Evolutionary conservation across 2,797 vertebrate genomes (phyloP).

Genomic region (Anableps anableps): DNA sequence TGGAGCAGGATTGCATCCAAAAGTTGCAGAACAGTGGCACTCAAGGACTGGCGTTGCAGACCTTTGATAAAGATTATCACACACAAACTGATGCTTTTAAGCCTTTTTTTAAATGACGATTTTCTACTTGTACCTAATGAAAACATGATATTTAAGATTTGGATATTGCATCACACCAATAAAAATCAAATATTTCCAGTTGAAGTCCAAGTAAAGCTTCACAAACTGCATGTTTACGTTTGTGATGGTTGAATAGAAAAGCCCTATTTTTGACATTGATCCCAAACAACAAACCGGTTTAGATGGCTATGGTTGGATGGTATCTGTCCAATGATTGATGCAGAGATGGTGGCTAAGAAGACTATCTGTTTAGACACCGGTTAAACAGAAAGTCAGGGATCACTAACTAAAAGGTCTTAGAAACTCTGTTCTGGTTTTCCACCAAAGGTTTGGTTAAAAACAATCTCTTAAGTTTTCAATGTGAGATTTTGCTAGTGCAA

Average conservation of each 20-base stretch:
- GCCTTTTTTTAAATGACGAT: not conserved
- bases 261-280: too few relatives aligned
- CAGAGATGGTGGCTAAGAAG: not conserved
- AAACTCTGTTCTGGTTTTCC: not conserved
- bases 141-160: too few relatives aligned
- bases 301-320: not conserved
- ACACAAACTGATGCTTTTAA: not conserved
- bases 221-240: not conserved
- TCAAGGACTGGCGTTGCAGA: too few relatives aligned
- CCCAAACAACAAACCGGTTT: too few relatives aligned
- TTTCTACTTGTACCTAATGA: too few relatives aligned
- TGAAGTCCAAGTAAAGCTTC: too few relatives aligned
- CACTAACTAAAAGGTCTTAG: not conserved
- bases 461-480: not conserved
- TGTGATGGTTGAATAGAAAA: too few relatives aligned
- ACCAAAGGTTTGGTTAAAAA: not conserved
- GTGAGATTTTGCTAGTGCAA: not conserved
- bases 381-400: not conserved
- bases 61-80: not conserved
- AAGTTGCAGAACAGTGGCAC: not conserved
- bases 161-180: too few relatives aligned
- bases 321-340: not conserved
- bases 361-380: not conserved
- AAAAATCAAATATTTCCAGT: too few relatives aligned
- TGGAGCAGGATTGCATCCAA: not conserved